A percentile compares a stretch with the other conserved stretches of the same genome.
These are phyloP conservation scores for Parochlus steinenii DNA, from an alignment of 2,888 invertebrate genomes.

Conservation along the genomic window DNA sequence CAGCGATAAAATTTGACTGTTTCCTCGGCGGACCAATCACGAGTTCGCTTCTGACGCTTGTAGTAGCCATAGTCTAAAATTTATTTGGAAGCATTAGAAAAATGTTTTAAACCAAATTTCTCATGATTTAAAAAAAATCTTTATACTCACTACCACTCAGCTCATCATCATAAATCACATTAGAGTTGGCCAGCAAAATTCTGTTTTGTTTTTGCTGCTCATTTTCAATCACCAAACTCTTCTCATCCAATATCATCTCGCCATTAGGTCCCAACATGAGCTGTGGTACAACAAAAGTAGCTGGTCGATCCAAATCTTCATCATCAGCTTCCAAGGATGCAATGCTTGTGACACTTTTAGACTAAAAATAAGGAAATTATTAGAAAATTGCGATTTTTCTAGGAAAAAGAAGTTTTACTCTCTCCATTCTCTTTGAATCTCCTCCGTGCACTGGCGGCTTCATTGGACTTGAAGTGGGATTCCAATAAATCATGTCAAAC, in stretches of 20 bases:
- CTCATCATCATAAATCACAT: conserved; percentile 49
- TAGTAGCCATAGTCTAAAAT: conserved; percentile 40
- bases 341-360: too few species aligned
- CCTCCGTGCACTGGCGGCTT: conserved; percentile 28
- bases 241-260: conserved; percentile 68
- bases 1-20: conserved; percentile 86
- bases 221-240: conserved; percentile 65
- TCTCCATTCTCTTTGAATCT: conserved; percentile 14
- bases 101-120: conserved; percentile 31
- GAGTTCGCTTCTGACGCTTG: conserved; percentile 46
- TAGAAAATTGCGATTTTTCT: conserved; percentile 3
- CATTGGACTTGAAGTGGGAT: conserved; percentile 65
- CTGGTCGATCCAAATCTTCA: conserved; percentile 22
- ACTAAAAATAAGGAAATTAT: too few species aligned
- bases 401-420: conserved; percentile 15
- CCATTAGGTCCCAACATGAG: conserved; percentile 76
- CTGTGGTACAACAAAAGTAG: conserved; percentile 55
- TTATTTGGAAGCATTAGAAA: too few species aligned
- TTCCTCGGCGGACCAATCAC: conserved; percentile 60
- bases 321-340: conserved; percentile 17
- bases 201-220: conserved; percentile 42
- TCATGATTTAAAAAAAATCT: too few species aligned
- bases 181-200: conserved; percentile 44
- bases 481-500: conserved; percentile 85
- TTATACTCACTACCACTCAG: conserved; percentile 21